phyloP scores from a whole-genome alignment of 2,888 invertebrate species.

The Orchesella flavescens region DNA sequence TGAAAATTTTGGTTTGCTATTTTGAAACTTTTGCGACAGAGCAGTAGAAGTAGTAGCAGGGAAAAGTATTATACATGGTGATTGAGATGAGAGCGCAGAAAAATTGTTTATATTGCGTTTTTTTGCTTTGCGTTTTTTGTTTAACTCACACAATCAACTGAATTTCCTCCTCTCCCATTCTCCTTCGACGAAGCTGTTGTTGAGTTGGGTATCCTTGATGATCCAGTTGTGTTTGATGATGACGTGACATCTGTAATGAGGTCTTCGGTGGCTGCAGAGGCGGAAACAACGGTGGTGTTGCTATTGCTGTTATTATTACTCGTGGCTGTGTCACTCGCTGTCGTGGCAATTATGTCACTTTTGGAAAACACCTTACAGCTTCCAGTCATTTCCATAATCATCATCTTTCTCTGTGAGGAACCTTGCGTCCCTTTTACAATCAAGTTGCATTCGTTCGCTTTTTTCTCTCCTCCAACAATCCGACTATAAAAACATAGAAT shows the following conservation, averaged over 20 bases:
- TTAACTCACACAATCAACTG: conserved; percentile 64
- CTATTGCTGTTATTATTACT: conserved; percentile 44
- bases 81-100: neutral
- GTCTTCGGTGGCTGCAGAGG: conserved; percentile 48
- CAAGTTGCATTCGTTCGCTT: conserved; percentile 9
- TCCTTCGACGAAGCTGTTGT: conserved; percentile 45
- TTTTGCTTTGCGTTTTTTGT: conserved; percentile 34
- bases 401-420: conserved; percentile 53
- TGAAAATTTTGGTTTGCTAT: neutral
- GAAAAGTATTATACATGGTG: conserved; percentile 6
- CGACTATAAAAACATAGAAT: conserved; percentile 34
- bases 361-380: conserved; percentile 63
- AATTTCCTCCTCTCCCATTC: conserved; percentile 59
- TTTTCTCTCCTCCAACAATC: neutral
- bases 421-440: conserved; percentile 32
- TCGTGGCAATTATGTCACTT: conserved; percentile 55
- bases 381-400: conserved; percentile 66
- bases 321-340: conserved; percentile 27
- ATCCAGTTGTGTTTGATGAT: conserved; percentile 16
- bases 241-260: conserved; percentile 47
- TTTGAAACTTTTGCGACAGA: conserved; percentile 38
- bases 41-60: conserved; percentile 35
- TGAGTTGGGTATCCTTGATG: conserved; percentile 27
- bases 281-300: conserved; percentile 24
- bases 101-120: conserved; percentile 17